These are phyloP conservation scores for Suricata suricatta DNA, from an alignment of 2,113 vertebrate genomes.

Conservation along the genomic window DNA sequence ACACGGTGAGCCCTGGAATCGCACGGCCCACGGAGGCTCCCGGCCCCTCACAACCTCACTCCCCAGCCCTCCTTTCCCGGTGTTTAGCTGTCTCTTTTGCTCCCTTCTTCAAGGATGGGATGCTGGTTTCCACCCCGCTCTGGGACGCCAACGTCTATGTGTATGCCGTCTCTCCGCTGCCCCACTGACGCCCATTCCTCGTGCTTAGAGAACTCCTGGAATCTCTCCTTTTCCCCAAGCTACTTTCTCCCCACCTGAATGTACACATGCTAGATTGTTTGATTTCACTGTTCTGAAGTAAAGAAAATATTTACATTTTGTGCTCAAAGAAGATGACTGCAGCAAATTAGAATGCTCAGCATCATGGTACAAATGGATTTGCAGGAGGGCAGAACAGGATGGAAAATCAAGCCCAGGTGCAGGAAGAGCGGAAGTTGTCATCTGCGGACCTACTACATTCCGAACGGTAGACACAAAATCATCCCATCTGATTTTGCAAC, in stretches of 20 bases:
- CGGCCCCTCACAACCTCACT: not conserved
- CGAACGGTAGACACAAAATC: not conserved
- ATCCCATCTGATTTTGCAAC: not conserved
- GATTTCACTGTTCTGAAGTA: not conserved
- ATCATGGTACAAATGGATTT: not conserved
- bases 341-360: not conserved
- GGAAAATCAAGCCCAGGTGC: not conserved
- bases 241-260: not conserved
- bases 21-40: not conserved
- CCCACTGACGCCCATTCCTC: not conserved
- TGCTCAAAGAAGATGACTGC: not conserved
- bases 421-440: not conserved
- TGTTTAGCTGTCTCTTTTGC: not conserved
- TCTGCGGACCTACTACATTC: not conserved
- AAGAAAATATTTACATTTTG: not conserved
- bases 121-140: not conserved
- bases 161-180: too few relatives aligned
- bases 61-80: not conserved
- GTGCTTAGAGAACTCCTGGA: not conserved
- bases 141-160: not conserved
- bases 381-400: fast-evolving
- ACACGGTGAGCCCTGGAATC: not conserved
- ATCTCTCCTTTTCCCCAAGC: not conserved
- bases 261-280: not conserved
- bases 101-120: not conserved